Evolutionary conservation across 2,888 invertebrate species (phyloP), one percentile per base, ranked within the genome.

Genomic region (Agrochola lychnidis): DNA sequence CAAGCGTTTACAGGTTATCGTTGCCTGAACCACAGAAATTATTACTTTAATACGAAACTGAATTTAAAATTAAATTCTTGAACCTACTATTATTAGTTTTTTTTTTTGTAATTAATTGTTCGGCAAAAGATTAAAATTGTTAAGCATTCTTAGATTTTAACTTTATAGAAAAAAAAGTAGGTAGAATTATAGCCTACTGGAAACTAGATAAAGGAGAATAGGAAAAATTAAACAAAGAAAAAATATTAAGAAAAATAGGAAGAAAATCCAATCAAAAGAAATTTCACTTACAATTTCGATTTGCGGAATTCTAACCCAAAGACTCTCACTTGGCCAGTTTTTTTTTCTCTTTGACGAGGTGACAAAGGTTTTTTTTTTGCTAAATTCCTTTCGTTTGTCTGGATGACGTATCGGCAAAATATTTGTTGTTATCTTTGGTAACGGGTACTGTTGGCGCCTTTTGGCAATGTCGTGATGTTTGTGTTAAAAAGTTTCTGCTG

Each of bases 381-480:
- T 42, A 67, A 83, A 88, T 86, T 86, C 81, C 63, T 74, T 51
- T 36, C 45, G 25, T 45, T 61, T 16, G 59, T 64, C 64, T 7
- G n/a, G 72, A 66, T 86, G 87, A 87, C 87, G 78, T 81, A 45
- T 79, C 72, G 67, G 66, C 82, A 82, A 88, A 88, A 85, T 89
- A 86, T 88, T 88, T 82, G 78, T 68, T 79, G 69, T 78, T 86
- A 70, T 86, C 86, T 82, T 30, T 57, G 22, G 22, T 79, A 79
- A 79, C 72, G 69, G 81, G 69, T 42, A 61, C 66, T 81, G 61
- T 66, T 87, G 88, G 89, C 89, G 88, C 82, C 88, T 82, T 80
- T 59, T 71, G 61, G 53, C 59, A 36, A 64, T 6, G 42, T 59
- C 53, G 63, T 87, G 64, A 87, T 70, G 63, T 77, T 69, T 82